Evolutionary conservation across 1,140 invertebrate species (phyloP), one percentile per base, ranked within the genome.

Genomic region (Drosophila parvula): DNA sequence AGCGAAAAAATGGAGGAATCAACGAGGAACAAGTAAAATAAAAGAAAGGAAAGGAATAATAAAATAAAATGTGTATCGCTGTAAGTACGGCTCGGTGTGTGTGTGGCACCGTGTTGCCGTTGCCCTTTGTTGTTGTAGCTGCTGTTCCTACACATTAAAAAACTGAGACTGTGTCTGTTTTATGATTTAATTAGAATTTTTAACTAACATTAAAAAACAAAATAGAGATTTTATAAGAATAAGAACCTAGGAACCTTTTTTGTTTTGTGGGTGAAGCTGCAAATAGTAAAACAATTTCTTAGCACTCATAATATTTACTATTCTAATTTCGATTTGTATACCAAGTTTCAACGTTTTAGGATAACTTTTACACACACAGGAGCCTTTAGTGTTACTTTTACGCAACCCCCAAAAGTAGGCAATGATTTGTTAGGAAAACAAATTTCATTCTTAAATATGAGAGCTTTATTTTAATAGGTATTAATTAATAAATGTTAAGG

Each of bases 61-160:
- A 88, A 83, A 89, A 88, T 88, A 89, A 86, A 88, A 88, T 89
- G 80, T 88, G 80, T 89, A 84, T 86, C 82, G 83, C 68, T 81
- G 70, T 60, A 45, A 55, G 67, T 81, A 58, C 40, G 50, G 7
- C 16, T 48, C 7, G 41, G 27, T 51, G 48, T 67, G 71, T 51
- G 34, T 53, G 44, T 58, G 50, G 41, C 51, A 76, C 44, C 41
- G 73, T 76, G 62, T 67, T 47, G 73, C 60, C 58, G 28, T 41
- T 74, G 44, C 34, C 28, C 44, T 38, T 11, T 67, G 47, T 75
- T 12, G 56, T 71, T 73, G 68, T 65, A 43, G 58, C 51, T 69
- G 61, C 38, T 10, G n/a, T 41, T 41, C 22, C 1, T 55, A 30
- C 65, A 69, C 61, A 34, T n/a, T 55, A 10, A 10, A 30, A 69